Evolutionary conservation across 2,888 invertebrate species (phyloP).

Genomic region (Drosophila falleni): DNA sequence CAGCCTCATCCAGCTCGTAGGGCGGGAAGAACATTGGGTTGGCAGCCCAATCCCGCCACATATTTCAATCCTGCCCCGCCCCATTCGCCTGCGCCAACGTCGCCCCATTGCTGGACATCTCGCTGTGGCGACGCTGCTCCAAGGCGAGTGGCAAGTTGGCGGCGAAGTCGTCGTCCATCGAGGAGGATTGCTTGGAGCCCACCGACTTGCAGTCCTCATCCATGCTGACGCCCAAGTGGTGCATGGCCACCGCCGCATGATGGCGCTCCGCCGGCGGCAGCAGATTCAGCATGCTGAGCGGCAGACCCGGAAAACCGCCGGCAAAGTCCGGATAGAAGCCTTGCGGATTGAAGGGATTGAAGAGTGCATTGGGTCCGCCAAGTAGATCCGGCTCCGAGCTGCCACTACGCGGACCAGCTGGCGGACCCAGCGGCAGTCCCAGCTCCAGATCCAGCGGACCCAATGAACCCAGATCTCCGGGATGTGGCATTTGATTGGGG

Average conservation of each 20-base stretch:
- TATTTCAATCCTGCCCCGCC: slow-evolving; percentile 91
- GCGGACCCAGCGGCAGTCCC: slow-evolving; percentile 68
- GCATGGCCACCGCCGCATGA: slow-evolving; percentile 87
- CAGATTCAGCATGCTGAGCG: slow-evolving; percentile 93
- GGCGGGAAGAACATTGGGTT: slow-evolving; percentile 85
- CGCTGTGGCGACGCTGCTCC: slow-evolving; percentile 70
- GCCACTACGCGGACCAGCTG: slow-evolving; percentile 87
- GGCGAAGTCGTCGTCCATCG: slow-evolving; percentile 87
- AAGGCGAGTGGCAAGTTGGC: slow-evolving; percentile 86
- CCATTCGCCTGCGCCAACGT: slow-evolving; percentile 87
- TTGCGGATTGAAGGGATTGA: slow-evolving; percentile 90
- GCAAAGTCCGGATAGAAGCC: slow-evolving; percentile 94
- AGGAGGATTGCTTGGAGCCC: slow-evolving; percentile 87
- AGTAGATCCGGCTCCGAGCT: slow-evolving; percentile 89
- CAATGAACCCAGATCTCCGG: slow-evolving; percentile 54
- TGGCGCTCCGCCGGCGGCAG: slow-evolving; percentile 91
- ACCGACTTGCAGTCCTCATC: slow-evolving; percentile 90
- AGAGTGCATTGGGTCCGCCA: slow-evolving; percentile 88
- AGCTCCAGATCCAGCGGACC: slow-evolving; percentile 73
- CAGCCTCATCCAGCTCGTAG: slow-evolving; percentile 68
- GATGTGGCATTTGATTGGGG: slow-evolving; percentile 56
- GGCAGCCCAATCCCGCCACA: slow-evolving; percentile 86
- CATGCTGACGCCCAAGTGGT: slow-evolving; percentile 86
- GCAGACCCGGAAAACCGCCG: slow-evolving; percentile 91
- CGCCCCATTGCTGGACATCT: slow-evolving; percentile 59